These are phyloP conservation scores for Phortica okadai DNA, from an alignment of 2,888 invertebrate genomes.

Conservation along the genomic window DNA sequence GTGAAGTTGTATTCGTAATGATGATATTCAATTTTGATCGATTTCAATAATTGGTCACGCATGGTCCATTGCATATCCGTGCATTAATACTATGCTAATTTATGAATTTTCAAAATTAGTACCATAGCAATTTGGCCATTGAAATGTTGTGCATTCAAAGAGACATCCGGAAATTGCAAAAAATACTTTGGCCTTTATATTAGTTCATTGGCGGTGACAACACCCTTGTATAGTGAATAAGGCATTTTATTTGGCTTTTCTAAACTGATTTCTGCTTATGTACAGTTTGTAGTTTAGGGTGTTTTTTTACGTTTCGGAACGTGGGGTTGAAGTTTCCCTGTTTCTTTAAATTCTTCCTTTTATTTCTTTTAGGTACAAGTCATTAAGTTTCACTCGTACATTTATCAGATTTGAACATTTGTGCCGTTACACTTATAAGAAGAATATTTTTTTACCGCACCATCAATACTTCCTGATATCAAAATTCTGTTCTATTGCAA, in stretches of 20 bases:
- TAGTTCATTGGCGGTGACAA: too few species aligned
- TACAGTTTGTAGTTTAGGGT: too few species aligned
- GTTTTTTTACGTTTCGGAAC: too few species aligned
- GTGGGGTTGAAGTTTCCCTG: too few species aligned
- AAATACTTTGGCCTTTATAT: not conserved
- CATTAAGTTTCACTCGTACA: constrained; percentile 62
- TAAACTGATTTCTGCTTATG: too few species aligned
- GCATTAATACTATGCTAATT: constrained; percentile 55
- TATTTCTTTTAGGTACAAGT: constrained; percentile 64
- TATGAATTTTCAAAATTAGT: constrained; percentile 68
- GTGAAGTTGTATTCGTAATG: constrained; percentile 66
- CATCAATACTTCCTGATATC: too few species aligned
- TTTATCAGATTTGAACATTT: constrained; percentile 63
- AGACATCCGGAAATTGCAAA: constrained; percentile 12
- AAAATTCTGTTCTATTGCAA: too few species aligned
- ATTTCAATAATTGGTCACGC: constrained; percentile 76
- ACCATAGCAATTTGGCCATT: not conserved
- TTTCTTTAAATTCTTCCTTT: not conserved
- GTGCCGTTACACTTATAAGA: too few species aligned
- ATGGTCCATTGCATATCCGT: constrained; percentile 56
- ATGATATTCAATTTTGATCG: constrained; percentile 74
- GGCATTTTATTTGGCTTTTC: too few species aligned
- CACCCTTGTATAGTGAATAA: too few species aligned
- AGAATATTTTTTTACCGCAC: too few species aligned
- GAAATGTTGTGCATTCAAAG: not conserved